These are phyloP conservation scores for Sinopyrophorus schimmeli DNA, from an alignment of 2,888 invertebrate species.

Conservation along the genomic window DNA sequence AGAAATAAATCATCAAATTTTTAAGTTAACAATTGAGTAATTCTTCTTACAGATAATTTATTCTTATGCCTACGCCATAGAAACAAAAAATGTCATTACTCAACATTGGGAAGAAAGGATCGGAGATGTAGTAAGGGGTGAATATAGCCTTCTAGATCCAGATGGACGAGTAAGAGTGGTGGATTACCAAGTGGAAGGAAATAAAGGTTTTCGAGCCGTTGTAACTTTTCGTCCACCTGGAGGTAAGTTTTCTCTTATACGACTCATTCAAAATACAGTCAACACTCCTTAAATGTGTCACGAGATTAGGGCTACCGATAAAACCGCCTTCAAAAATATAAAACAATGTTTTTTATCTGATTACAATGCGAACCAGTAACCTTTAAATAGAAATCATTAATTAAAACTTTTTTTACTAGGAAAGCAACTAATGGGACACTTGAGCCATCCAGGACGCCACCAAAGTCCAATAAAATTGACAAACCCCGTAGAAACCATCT, in stretches of 20 bases:
- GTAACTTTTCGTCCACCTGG: conserved; percentile 58
- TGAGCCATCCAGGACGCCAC: conserved; percentile 45
- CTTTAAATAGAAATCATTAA: conserved; percentile 14
- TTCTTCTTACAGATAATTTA: conserved; percentile 42
- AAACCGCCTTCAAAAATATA: no score
- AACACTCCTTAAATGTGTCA: no score
- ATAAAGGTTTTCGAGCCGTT: conserved; percentile 60
- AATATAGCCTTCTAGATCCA: conserved; percentile 69
- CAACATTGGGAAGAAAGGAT: conserved; percentile 49
- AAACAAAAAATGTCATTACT: conserved; percentile 42
- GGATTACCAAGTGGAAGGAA: conserved; percentile 62
- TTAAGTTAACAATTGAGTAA: neutral
- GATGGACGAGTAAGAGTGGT: conserved; percentile 65
- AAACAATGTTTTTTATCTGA: no score
- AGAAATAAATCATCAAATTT: neutral
- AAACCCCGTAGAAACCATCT: conserved; percentile 48
- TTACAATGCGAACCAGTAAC: conserved; percentile 34
- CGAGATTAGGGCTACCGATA: no score
- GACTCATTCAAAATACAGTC: no score
- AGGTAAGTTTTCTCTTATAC: conserved; percentile 35
- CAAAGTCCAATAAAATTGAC: conserved; percentile 43
- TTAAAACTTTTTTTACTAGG: conserved; percentile 7
- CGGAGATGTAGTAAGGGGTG: conserved; percentile 52
- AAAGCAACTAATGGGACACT: conserved; percentile 31
- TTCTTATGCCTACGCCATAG: conserved; percentile 47